phyloP scores from a whole-genome alignment of 1,140 invertebrate species.

The Teleogryllus occipitalis region DNA sequence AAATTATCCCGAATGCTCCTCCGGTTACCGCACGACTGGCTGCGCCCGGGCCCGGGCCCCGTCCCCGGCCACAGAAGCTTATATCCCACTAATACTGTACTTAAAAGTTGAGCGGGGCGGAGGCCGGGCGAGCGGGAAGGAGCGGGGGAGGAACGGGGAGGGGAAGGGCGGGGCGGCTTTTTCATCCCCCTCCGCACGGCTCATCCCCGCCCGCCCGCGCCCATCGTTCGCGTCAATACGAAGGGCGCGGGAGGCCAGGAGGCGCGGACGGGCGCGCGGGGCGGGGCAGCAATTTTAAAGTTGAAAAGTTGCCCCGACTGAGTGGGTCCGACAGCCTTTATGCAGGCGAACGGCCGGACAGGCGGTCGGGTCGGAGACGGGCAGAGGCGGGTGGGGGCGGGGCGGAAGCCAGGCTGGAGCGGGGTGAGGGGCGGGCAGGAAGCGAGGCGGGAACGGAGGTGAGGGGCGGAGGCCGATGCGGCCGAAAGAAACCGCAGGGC shows the following conservation, averaged over 20 bases:
- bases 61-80: neutral
- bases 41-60: neutral
- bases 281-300: neutral
- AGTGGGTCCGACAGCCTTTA: neutral
- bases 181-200: neutral
- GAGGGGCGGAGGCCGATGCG: no score
- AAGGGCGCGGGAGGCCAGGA: neutral
- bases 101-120: neutral
- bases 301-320: neutral
- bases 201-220: no score
- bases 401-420: no score
- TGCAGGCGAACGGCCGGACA: neutral
- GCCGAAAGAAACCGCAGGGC: no score
- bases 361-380: slow-evolving; percentile 16
- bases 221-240: neutral
- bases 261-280: no score
- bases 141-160: no score
- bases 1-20: neutral
- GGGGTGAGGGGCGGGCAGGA: no score
- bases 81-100: neutral
- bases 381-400: slow-evolving; percentile 11
- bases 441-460: no score
- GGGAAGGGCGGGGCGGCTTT: neutral
- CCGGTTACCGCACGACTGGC: neutral
- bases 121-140: neutral